These are phyloP conservation scores for Alfaro cultratus DNA, from an alignment of 2,797 vertebrate species.

Conservation along the genomic window DNA sequence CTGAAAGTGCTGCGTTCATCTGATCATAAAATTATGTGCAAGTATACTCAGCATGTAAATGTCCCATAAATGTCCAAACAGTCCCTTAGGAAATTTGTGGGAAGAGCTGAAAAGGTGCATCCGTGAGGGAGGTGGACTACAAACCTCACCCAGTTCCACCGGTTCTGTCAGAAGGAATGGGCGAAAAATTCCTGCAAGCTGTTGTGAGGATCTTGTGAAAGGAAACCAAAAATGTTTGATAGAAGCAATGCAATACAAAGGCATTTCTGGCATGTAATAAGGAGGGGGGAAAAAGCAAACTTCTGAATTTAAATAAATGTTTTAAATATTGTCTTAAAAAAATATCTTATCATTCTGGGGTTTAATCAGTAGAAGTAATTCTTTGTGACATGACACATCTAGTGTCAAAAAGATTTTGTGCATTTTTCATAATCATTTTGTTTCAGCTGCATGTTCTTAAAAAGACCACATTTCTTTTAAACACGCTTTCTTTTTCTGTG, in stretches of 20 bases:
- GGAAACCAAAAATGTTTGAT: background rate
- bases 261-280: background rate
- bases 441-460: no score
- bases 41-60: background rate
- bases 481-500: slow-evolving; percentile 19
- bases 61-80: background rate
- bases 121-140: background rate
- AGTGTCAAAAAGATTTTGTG: background rate
- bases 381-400: background rate
- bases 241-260: background rate
- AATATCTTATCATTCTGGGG: background rate
- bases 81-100: background rate
- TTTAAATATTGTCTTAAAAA: background rate
- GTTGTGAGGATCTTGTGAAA: background rate
- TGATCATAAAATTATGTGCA: background rate
- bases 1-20: background rate
- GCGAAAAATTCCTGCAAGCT: background rate
- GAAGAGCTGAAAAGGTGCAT: background rate
- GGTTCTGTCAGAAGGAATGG: background rate
- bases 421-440: background rate
- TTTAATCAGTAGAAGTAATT: background rate
- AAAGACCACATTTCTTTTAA: background rate
- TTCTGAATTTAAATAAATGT: background rate
- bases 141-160: background rate
- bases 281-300: background rate